Evolutionary conservation across 2,888 invertebrate species (phyloP), one percentile per base, ranked within the genome.

Genomic region (Calephelis perditalis): DNA sequence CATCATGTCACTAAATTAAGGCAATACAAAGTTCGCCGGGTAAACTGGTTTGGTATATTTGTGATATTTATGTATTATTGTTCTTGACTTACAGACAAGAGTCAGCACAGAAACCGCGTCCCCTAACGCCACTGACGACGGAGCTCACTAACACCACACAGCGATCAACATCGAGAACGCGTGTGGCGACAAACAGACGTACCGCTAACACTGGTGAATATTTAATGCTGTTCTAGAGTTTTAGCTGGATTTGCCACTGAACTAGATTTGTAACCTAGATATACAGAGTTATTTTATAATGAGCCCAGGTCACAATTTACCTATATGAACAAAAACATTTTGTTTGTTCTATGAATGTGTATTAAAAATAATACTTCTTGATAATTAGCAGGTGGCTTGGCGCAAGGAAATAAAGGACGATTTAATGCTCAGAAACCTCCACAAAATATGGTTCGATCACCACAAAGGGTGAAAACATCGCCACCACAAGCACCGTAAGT

Each of bases 141-240:
- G 88, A 88, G 62, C 78, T 86, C 67, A 86, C 86, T 5, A 89
- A 93, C 78, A 92, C 92, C 67, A 93, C 93, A 62, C 92, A 92
- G 79, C 86, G 93, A 56, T 92, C 92, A 59, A 78, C 88, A 40
- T 92, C 92, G 5, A 92, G 93, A 66, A 93, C 93, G 60, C 84
- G 92, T 67, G 93, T 93, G 68, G 91, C 93, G 54, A 92, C 92
- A 71, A 92, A 92, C 74, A 82, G 85, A 62, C 73, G 78, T 11
- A 66, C 74, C 43, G 74, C 74, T 37, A 78, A 73, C 59, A 56
- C 78, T 62, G 80, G 81, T 78, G 64, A 59, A 45, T 55, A 36
- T 10, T 8, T n/a, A 36, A 26, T 26, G 26, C 26, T 26, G 26
- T 26, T 26, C 26, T 26, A 26, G 26, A 26, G 4, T 26, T 26